Conservation (phyloP, 2,888 invertebrate genomes). For the Cactoblastis cactorum region DNA sequence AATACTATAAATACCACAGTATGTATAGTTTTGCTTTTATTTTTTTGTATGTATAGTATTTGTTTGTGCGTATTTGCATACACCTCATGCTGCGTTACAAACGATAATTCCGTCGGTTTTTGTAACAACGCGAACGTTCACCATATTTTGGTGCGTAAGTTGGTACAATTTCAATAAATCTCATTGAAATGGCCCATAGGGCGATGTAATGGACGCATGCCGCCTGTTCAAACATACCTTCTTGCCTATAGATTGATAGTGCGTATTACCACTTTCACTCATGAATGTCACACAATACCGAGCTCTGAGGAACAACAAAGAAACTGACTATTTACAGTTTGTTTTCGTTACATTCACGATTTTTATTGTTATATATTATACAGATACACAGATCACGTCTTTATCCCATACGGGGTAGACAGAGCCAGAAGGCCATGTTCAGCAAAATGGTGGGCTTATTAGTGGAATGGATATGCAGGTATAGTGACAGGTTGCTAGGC, state of each 20-base stretch:
- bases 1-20: too few species aligned
- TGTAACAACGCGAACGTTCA: neutral
- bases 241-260: slow-evolving; percentile 15
- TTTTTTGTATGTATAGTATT: too few species aligned
- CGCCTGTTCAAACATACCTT: slow-evolving; percentile 24
- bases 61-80: too few species aligned
- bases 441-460: too few species aligned
- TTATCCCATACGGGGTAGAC: too few species aligned
- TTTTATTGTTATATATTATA: neutral
- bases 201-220: slow-evolving; percentile 19
- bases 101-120: slow-evolving; percentile 1
- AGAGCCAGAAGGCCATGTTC: too few species aligned
- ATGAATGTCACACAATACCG: slow-evolving; percentile 12
- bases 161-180: slow-evolving; percentile 22
- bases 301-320: neutral
- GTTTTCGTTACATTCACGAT: neutral
- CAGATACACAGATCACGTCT: too few species aligned
- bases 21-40: too few species aligned
- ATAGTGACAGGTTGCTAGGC: too few species aligned
- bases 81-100: neutral
- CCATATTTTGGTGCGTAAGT: neutral
- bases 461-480: too few species aligned
- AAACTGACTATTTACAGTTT: slow-evolving; percentile 3
- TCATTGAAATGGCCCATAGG: slow-evolving; percentile 22
- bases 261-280: slow-evolving; percentile 15